phyloP scores from a whole-genome alignment of 1,140 invertebrate species.

The Nephila pilipes region DNA sequence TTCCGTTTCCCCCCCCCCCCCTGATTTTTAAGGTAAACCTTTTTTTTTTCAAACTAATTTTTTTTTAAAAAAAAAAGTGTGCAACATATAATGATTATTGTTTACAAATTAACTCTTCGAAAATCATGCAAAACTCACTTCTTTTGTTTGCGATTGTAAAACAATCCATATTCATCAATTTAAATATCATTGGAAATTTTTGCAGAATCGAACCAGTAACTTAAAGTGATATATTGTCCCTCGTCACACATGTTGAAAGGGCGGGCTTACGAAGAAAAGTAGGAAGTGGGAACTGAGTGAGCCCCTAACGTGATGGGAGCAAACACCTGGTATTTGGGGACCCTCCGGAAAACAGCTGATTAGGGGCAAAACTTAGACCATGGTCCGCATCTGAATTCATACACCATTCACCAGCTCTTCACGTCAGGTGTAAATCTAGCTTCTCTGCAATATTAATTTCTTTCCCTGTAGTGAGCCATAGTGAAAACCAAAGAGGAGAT shows the following conservation, averaged over 20 bases:
- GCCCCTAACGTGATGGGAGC: slow-evolving; percentile 9
- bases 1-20: no score
- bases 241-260: slow-evolving; percentile 9
- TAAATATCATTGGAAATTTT: not conserved
- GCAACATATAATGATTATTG: no score
- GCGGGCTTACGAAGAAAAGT: slow-evolving; percentile 42
- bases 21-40: no score
- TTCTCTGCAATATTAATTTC: not conserved
- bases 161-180: no score
- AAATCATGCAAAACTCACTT: no score
- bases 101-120: no score
- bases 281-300: not conserved
- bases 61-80: no score
- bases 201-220: not conserved
- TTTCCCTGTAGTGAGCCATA: no score
- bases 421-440: slow-evolving; percentile 54
- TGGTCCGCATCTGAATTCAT: not conserved
- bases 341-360: slow-evolving; percentile 68
- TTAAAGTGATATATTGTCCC: not conserved
- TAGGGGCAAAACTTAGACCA: not conserved
- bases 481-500: no score
- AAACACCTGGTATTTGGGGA: slow-evolving; percentile 56
- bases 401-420: slow-evolving; percentile 15
- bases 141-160: no score
- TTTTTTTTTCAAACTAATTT: no score